phyloP scores from a whole-genome alignment of 2,113 vertebrate species.

The Campylorhamphus procurvoides region DNA sequence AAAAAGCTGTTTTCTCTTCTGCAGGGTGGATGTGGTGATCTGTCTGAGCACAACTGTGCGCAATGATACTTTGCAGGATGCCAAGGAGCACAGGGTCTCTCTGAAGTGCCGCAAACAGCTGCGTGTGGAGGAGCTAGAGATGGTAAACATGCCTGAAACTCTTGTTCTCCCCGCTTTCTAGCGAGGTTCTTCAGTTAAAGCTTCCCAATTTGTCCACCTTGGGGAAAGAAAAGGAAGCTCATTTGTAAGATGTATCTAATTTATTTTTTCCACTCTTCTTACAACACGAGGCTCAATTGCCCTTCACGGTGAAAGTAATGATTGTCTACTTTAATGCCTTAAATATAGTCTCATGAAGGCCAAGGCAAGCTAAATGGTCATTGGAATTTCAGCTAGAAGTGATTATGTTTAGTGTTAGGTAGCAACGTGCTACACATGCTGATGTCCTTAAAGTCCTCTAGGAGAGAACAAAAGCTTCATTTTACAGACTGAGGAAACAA shows the following conservation, averaged over 20 bases:
- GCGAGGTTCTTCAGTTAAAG: neutral
- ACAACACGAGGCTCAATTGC: neutral
- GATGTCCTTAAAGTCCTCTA: neutral
- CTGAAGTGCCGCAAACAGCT: constrained; percentile 96
- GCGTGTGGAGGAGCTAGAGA: constrained; percentile 94
- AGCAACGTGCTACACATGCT: neutral
- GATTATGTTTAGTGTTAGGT: neutral
- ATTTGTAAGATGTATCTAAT: neutral
- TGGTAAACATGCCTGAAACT: constrained; percentile 78
- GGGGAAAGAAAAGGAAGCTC: neutral
- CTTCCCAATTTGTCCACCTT: neutral
- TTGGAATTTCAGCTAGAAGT: constrained; percentile 10
- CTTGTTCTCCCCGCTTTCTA: neutral
- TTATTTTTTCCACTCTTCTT: neutral
- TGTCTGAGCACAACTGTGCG: constrained; percentile 95
- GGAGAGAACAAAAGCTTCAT: constrained; percentile 7
- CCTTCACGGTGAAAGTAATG: neutral
- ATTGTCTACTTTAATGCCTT: neutral
- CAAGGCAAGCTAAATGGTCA: neutral
- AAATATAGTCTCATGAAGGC: neutral
- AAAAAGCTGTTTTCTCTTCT: neutral
- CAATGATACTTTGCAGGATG: constrained; percentile 95
- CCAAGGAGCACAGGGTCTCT: constrained; percentile 91
- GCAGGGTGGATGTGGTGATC: constrained; percentile 96
- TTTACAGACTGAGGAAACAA: neutral